A percentile compares a stretch with the other conserved stretches of the same genome.
These are phyloP conservation scores for Dromococcyx pavoninus DNA, from an alignment of 2,797 vertebrate genomes.

Conservation along the genomic window DNA sequence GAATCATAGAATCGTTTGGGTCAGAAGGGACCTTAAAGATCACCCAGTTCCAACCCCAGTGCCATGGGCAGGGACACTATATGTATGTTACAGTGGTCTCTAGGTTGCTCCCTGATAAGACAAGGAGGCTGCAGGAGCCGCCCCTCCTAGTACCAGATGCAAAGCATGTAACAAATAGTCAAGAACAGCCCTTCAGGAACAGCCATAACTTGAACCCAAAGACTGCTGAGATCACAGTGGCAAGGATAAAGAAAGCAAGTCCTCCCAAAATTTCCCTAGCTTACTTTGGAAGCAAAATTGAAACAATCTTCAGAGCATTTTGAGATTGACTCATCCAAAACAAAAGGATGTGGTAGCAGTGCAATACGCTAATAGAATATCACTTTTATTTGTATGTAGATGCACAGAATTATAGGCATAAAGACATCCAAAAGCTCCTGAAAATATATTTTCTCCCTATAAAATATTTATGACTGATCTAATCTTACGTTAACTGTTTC, in stretches of 20 bases:
- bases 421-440: constrained; percentile 6
- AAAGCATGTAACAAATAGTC: rapidly evolving
- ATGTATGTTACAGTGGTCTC: not conserved
- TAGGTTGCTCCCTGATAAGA: not conserved
- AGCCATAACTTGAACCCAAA: not conserved
- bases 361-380: not conserved
- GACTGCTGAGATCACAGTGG: not conserved
- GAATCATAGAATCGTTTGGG: no score
- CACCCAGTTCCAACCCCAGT: no score
- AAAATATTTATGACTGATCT: constrained; percentile 54
- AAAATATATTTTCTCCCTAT: not conserved
- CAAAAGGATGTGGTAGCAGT: not conserved
- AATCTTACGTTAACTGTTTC: constrained; percentile 23
- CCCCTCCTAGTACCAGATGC: not conserved
- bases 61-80: no score
- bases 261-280: not conserved
- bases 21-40: no score
- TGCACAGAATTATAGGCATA: not conserved
- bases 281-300: not conserved
- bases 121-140: not conserved
- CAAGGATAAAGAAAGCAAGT: not conserved
- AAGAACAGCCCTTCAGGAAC: not conserved
- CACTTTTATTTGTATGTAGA: constrained; percentile 29
- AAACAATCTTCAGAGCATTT: not conserved
- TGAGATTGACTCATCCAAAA: not conserved